Base-by-base conservation (phyloP, 2,113 vertebrate species). In the Lycaon pictus region DNA sequence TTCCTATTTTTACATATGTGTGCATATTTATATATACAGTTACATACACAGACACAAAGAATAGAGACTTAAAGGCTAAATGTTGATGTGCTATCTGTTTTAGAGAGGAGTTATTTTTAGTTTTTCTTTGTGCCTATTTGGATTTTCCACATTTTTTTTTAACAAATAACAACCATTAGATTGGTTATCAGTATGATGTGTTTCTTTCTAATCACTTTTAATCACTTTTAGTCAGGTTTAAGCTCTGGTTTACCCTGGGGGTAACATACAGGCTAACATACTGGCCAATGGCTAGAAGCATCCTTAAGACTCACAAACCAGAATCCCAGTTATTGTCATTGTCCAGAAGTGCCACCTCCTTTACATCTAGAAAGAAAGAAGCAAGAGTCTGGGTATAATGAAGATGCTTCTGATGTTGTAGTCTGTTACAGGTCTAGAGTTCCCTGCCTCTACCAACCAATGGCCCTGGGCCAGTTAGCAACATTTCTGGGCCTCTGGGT, bases 61-160 rank as follows among this genome's bases (percentile, higher is more conserved):
- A 76, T 60, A 93, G 91, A 89, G n/a, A 63, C 32, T 58, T 55
- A 25, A 86, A 72, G 35, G 65, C 17, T 92, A 65, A 56, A 77
- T 71, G 25, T 25, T 56, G 35, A n/a, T 60, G 37, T 80, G 35
- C 80, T 88, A 71, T 76, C 60, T 89, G 7, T 48, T 1, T 48
- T 1, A 60, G n/a, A 86, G 32, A 53, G 56, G 35, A 93, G 8
- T 63, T 85, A 72, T 63, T 96, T 88, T 48, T 29, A 60, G 23
- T 19, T 72, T 79, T 88, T 77, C 35, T 83, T 81, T 71, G 22
- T n/a, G 43, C 8, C 25, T 83, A 81, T 90, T 72, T 76, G 43
- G 37, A 81, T 94, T 80, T 94, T 93, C 37, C 71, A 74, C 32
- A 5, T 92, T 94, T 87, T 35, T 87, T 35, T 19, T 71, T 32